Evolutionary conservation across 2,113 vertebrate genomes (phyloP).

Genomic region (Brachyistius frenatus): DNA sequence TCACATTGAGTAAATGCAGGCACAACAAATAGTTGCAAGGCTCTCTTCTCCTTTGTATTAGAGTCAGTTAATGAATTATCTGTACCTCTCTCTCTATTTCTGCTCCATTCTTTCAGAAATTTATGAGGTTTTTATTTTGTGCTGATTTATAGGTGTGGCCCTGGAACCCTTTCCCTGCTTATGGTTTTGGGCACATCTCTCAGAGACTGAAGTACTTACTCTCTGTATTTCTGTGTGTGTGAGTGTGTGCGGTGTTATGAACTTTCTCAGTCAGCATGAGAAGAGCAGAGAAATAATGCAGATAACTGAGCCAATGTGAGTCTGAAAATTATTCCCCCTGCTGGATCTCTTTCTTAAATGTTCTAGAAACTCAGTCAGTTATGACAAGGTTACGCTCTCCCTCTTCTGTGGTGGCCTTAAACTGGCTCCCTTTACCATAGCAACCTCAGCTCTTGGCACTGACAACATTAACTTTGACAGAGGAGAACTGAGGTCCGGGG

Average conservation of each 20-base stretch:
- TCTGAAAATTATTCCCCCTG: constrained; percentile 66
- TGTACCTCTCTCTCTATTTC: constrained; percentile 19
- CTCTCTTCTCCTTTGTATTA: constrained; percentile 30
- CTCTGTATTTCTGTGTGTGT: constrained; percentile 28
- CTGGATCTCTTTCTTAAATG: constrained; percentile 64
- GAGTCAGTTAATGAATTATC: constrained; percentile 37
- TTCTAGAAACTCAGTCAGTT: constrained; percentile 43
- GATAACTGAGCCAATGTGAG: constrained; percentile 35
- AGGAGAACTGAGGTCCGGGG: constrained; percentile 41
- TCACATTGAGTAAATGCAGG: constrained; percentile 52
- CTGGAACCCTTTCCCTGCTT: constrained; percentile 35
- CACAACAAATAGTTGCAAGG: constrained; percentile 30
- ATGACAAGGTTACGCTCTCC: constrained; percentile 59
- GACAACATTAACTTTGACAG: constrained; percentile 27
- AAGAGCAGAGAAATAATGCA: constrained; percentile 49
- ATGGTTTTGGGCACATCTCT: constrained; percentile 55
- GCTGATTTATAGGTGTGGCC: constrained; percentile 63
- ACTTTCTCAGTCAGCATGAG: constrained; percentile 45
- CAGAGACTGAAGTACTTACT: constrained; percentile 20
- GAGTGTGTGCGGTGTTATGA: constrained; percentile 26
- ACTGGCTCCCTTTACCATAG: constrained; percentile 50
- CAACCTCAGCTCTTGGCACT: constrained; percentile 53
- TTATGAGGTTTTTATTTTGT: constrained; percentile 40
- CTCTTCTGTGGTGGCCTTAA: constrained; percentile 55
- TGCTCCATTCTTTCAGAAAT: constrained; percentile 22